Evolutionary conservation across 2,113 vertebrate genomes (phyloP), one percentile per base, ranked within the genome.

Genomic region (Myiopsitta monachus): DNA sequence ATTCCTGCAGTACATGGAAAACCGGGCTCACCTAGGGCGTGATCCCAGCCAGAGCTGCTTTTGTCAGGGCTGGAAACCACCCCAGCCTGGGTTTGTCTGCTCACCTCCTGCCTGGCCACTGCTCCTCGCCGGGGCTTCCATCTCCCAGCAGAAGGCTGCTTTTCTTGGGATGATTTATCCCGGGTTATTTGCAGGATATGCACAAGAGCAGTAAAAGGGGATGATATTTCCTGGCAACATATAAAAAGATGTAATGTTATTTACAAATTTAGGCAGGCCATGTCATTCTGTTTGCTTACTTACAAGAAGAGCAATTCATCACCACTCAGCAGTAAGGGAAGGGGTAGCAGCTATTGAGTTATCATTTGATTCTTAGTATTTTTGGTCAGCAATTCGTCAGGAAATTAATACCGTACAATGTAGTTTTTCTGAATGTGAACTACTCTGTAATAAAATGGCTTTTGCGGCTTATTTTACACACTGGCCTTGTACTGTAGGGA

Each of bases 11-110:
- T 23, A 7, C 0, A 15, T 13, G 41, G 64, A 1, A 11, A 69
- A 18, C 16, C 18, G 26, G 21, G 3, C n/a, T 23, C 26, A 1
- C 0, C n/a, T 13, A 15, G 7, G 6, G 39, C 22, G 22, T 1
- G 1, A 9, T 6, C 46, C 1, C 30, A 44, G 49, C 68, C 72
- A 17, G 51, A 10, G 62, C 1, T 10, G 68, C 21, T 75, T 47
- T 22, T 9, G 9, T 47, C 36, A 26, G 11, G 16, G 68, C 82
- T 52, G 91, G 82, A 10, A 61, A 6, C 26, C 30, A 3, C 47
- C 10, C 33, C 59, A 12, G 30, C 7, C 54, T 43, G 5, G 1
- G 8, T 39, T 70, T 66, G 16, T 9, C 62, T 36, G 69, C 49
- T 69, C 26, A 3, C 28, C 43, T 43, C 14, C 52, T 9, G 18